Conservation (phyloP, 2,797 vertebrate genomes). For the Xenopus petersii region DNA sequence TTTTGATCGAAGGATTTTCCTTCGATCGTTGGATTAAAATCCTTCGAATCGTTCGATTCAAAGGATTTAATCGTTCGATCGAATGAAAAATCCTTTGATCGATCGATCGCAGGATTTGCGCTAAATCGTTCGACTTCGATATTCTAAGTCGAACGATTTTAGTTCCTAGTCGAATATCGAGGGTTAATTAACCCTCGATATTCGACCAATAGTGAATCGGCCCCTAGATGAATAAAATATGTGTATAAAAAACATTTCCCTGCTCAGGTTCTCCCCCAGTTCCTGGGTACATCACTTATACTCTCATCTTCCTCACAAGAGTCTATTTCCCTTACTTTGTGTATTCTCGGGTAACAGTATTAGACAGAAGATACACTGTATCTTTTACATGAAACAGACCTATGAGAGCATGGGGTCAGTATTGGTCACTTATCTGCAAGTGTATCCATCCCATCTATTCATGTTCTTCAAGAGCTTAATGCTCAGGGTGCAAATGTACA, state of each 20-base stretch:
- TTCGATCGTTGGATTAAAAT: too few relatives aligned
- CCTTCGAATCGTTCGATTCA: too few relatives aligned
- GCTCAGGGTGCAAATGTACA: constrained; percentile 5
- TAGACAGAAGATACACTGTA: constrained; percentile 16
- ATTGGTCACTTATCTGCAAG: constrained; percentile 17
- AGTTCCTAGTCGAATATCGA: too few relatives aligned
- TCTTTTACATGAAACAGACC: constrained; percentile 40
- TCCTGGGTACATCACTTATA: constrained; percentile 19
- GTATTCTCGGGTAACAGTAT: constrained; percentile 33
- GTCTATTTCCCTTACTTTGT: constrained; percentile 17
- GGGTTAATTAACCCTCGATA: too few relatives aligned
- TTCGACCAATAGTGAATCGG: too few relatives aligned
- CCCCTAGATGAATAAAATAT: too few relatives aligned
- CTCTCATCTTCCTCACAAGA: constrained; percentile 28
- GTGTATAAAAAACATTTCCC: background rate
- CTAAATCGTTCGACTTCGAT: too few relatives aligned
- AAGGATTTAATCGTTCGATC: too few relatives aligned
- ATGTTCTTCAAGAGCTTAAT: constrained; percentile 23
- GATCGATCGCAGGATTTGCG: too few relatives aligned
- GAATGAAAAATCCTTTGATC: too few relatives aligned
- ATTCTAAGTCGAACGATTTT: too few relatives aligned
- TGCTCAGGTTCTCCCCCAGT: constrained; percentile 4
- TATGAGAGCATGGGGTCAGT: constrained; percentile 27
- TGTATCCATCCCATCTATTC: constrained; percentile 24
- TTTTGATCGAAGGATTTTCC: too few relatives aligned